phyloP scores from a whole-genome alignment of 1,140 invertebrate genomes.

The Pteromalus puparum region DNA sequence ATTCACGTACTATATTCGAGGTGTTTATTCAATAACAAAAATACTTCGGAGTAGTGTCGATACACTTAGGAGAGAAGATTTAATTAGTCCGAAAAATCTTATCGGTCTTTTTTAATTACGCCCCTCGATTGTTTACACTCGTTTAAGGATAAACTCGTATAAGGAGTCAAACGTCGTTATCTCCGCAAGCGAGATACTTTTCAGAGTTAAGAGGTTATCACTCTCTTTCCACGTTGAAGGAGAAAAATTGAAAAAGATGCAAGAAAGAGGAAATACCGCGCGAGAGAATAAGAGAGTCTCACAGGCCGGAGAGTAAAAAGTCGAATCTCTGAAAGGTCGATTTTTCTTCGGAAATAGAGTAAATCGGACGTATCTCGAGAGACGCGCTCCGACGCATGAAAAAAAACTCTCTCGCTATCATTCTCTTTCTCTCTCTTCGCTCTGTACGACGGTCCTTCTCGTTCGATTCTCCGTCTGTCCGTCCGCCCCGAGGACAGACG shows the following conservation, averaged over 20 bases:
- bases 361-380: slow-evolving; percentile 44
- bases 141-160: neutral
- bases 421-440: neutral
- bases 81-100: neutral
- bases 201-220: slow-evolving; percentile 44
- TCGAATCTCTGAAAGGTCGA: slow-evolving; percentile 43
- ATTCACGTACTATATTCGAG: too few relatives aligned
- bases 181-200: neutral
- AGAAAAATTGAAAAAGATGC: slow-evolving; percentile 45
- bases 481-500: slow-evolving; percentile 28
- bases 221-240: slow-evolving; percentile 15
- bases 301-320: neutral
- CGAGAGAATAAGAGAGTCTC: neutral
- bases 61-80: neutral
- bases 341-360: slow-evolving; percentile 51
- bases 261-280: slow-evolving; percentile 24
- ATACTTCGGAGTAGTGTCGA: neutral
- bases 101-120: neutral
- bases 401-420: slow-evolving; percentile 23
- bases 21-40: neutral
- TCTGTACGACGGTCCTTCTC: slow-evolving; percentile 26
- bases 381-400: slow-evolving; percentile 28
- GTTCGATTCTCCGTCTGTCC: slow-evolving; percentile 29
- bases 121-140: neutral
- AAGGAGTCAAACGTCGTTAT: neutral